Percentiles rank a stretch among this genome's conserved stretches.
phyloP scores from a whole-genome alignment of 2,797 vertebrate species.

The Manis javanica region DNA sequence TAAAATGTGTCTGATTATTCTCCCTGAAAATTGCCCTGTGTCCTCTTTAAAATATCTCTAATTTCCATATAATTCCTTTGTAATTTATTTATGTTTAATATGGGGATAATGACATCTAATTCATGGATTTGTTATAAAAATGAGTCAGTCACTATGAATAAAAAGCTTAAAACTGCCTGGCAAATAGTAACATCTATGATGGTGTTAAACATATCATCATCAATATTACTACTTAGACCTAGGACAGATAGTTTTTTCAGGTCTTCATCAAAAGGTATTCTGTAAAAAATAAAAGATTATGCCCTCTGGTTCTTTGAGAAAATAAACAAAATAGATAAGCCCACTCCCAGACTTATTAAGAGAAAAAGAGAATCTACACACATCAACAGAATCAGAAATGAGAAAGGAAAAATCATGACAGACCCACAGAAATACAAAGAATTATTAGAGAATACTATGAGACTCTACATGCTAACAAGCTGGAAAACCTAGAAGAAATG shows the following conservation, averaged over 20 bases:
- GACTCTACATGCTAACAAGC: too few relatives aligned
- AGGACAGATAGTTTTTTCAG: background rate
- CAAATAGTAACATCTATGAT: background rate
- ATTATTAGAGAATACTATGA: too few relatives aligned
- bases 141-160: background rate
- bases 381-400: too few relatives aligned
- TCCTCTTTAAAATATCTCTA: background rate
- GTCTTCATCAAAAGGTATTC: background rate
- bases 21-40: conserved; percentile 1
- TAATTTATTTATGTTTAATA: conserved; percentile 1
- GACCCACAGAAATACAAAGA: too few relatives aligned
- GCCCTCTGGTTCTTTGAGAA: too few relatives aligned
- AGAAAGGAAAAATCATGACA: too few relatives aligned
- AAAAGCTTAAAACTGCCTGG: background rate
- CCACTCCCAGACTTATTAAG: too few relatives aligned
- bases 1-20: conserved; percentile 21
- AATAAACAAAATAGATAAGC: too few relatives aligned
- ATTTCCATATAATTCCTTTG: background rate
- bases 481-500: too few relatives aligned
- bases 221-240: background rate
- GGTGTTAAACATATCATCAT: background rate
- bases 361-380: too few relatives aligned
- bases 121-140: background rate
- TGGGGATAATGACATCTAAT: background rate
- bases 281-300: background rate